Evolutionary conservation across 1,140 invertebrate genomes (phyloP), one percentile per base, ranked within the genome.

Genomic region (Melanaphis sacchari): DNA sequence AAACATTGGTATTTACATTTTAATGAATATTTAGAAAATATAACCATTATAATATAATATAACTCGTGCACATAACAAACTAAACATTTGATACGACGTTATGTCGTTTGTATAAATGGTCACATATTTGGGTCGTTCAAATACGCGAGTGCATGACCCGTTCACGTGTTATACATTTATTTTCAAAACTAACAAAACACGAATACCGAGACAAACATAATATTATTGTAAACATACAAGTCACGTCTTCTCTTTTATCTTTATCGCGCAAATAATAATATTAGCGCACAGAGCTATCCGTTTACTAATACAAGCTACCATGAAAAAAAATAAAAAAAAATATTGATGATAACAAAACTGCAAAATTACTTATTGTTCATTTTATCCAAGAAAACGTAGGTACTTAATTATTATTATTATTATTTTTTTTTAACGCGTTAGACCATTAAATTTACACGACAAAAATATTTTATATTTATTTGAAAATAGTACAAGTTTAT

Each of bases 201-300:
- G 46, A 52, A 89, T n/a, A 9, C 24, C 11, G 31, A 87, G 6
- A 9, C 26, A 49, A 36, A 49, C 76, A 24, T 38, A 82, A 22
- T 81, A 81, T 81, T 43, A 31, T 85, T 26, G 84, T 36, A 36
- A 87, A 87, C 22, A 89, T 40, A 54, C 88, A 54, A 89, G 88
- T 89, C 88, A 89, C 88, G 46, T 89, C 36, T 88, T 52, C 21
- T 38, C 22, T 49, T 49, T n/a, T 88, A 40, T 89, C 36, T 15
- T 36, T 31, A 66, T 15, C 36, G 22, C 1, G 88, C 88, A 54
- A 87, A 54, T 9, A 54, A 89, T 89, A 88, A 52, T 36, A 88
- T 36, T 52, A 88, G 21, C 40, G 38, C 88, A 54, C 46, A 52
- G 38, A 18, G n/a, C 46, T 87, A 52, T 52, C 46, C 46, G 46